Conservation (phyloP, 2,888 invertebrate species). For the Pantelozetes paolii region DNA sequence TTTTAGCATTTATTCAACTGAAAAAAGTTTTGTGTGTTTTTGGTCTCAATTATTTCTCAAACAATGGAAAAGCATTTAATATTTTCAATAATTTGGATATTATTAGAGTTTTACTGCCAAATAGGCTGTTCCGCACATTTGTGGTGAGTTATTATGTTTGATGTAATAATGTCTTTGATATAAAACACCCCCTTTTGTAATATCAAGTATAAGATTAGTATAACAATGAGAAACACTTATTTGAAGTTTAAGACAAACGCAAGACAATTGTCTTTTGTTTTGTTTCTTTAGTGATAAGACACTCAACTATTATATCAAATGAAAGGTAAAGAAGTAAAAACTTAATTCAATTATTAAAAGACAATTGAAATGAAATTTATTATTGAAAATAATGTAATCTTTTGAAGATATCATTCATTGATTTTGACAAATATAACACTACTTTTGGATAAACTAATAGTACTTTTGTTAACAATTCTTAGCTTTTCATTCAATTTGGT, state of each 20-base stretch:
- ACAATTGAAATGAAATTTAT: constrained; percentile 15
- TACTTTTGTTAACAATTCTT: too few species aligned
- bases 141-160: not conserved
- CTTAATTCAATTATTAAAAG: not conserved
- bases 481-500: too few species aligned
- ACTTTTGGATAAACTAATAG: too few species aligned
- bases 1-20: not conserved
- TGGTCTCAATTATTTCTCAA: not conserved
- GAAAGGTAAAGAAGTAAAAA: not conserved
- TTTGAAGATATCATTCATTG: too few species aligned
- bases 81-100: constrained; percentile 2
- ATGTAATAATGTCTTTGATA: not conserved
- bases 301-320: constrained; percentile 6
- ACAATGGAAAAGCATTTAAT: constrained; percentile 14
- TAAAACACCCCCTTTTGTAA: constrained; percentile 26
- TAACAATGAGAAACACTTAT: constrained; percentile 29
- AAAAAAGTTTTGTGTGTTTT: not conserved
- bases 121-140: constrained; percentile 3
- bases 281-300: constrained; percentile 28
- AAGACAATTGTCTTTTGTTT: constrained; percentile 4
- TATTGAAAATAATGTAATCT: constrained; percentile 20
- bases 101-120: not conserved
- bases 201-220: constrained; percentile 31
- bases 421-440: too few species aligned
- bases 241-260: constrained; percentile 18